Evolutionary conservation across 1,140 invertebrate species (phyloP), one percentile per base, ranked within the genome.

Genomic region (Cyphomyrmex costatus): DNA sequence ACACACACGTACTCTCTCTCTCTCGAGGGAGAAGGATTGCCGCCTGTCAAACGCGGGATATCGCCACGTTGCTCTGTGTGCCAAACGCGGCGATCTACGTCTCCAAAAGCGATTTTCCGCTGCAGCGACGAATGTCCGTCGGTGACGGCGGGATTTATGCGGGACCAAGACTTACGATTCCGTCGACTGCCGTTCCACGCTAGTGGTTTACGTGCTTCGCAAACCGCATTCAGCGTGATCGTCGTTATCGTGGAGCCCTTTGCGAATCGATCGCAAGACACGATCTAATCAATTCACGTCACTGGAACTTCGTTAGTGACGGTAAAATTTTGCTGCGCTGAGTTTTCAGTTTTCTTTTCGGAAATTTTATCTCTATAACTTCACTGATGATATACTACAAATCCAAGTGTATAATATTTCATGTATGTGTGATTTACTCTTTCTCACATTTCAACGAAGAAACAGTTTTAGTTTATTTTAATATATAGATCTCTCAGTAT

Each of bases 21-120:
- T 78, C 65, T 83, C n/a, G 4, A 5, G 21, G 7, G n/a, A 53
- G 61, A 51, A 19, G 8, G 5, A 79, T 19, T 12, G 19, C 36
- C 60, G 33, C 14, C 24, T 61, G 76, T 27, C 83, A 74, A 79
- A 73, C 71, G 30, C 61, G 27, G 51, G 16, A 56, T 80, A 68
- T 56, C 73, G 51, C 30, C 63, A 60, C 49, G 36, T 86, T 79
- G 46, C 12, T 60, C 60, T 51, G 1, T 21, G 51, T 56, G 68
- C n/a, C 85, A 83, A 73, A 63, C 61, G 42, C 60, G 36, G 16
- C 42, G 51, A 66, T 46, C 42, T 33, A 51, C 46, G 53, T 53
- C 21, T 30, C n/a, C 61, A 27, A 46, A 42, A 68, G n/a, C 53
- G 53, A 84, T 88, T 88, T 70, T 53, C 68, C 51, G 33, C 30